Conservation (phyloP, 1,140 invertebrate species). For the Plodia interpunctella region DNA sequence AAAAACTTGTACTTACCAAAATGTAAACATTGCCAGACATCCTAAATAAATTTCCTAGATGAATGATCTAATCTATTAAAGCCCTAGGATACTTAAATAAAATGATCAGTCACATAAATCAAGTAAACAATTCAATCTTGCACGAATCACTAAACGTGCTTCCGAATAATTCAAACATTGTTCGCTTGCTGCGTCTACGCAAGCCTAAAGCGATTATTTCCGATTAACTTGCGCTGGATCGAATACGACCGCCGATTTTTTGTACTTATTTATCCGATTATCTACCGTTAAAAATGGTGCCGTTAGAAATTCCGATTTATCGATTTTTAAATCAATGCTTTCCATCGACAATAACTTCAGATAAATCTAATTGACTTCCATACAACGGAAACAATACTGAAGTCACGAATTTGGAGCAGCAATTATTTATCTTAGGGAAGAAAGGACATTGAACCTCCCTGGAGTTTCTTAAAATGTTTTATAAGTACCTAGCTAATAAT, state of each 20-base stretch:
- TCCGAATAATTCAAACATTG: slow-evolving; percentile 26
- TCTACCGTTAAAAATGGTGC: slow-evolving; percentile 59
- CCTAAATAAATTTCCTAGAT: too few species aligned
- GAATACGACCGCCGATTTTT: slow-evolving; percentile 44
- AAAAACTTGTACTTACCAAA: too few species aligned
- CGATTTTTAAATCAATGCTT: slow-evolving; percentile 30
- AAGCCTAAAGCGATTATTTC: slow-evolving; percentile 44
- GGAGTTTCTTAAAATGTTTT: too few species aligned
- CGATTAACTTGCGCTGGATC: slow-evolving; percentile 48
- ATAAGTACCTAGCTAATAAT: too few species aligned
- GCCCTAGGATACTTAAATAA: too few species aligned
- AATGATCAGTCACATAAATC: neutral
- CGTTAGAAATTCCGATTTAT: slow-evolving; percentile 55
- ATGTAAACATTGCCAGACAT: too few species aligned
- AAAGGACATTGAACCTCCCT: neutral
- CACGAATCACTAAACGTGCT: slow-evolving; percentile 29
- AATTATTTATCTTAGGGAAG: neutral
- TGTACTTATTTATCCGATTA: slow-evolving; percentile 48
- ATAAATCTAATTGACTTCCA: slow-evolving; percentile 4
- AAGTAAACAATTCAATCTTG: slow-evolving; percentile 17
- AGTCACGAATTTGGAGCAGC: neutral
- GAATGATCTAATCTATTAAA: too few species aligned
- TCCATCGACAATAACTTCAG: neutral
- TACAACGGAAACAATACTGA: neutral
- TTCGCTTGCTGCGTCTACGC: slow-evolving; percentile 13